phyloP scores from a whole-genome alignment of 1,140 invertebrate species.

The Heliconius melpomene region DNA sequence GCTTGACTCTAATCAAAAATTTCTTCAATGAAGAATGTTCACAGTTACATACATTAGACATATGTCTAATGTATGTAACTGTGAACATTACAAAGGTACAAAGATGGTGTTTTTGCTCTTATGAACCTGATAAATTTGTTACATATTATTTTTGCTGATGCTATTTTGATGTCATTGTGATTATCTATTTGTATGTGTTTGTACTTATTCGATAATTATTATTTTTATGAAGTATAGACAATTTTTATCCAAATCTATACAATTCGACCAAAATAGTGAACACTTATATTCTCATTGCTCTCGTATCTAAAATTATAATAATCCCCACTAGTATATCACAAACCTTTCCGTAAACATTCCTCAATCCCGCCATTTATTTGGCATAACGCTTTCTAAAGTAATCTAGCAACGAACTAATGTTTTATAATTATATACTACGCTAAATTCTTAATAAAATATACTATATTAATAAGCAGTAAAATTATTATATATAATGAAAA shows the following conservation, averaged over 20 bases:
- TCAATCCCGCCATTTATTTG: conserved; percentile 12
- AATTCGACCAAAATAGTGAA: neutral
- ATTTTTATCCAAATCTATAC: neutral
- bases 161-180: too few relatives aligned
- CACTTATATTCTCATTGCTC: neutral
- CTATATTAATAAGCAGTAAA: neutral
- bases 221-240: neutral
- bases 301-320: neutral
- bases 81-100: too few relatives aligned
- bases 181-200: too few relatives aligned
- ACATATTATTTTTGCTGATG: too few relatives aligned
- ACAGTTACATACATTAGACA: too few relatives aligned
- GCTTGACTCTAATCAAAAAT: too few relatives aligned
- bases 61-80: too few relatives aligned
- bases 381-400: conserved; percentile 8
- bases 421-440: neutral
- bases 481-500: neutral
- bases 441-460: neutral
- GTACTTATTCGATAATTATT: neutral
- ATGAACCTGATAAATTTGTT: too few relatives aligned
- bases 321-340: conserved; percentile 2
- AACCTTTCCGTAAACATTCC: neutral
- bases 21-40: too few relatives aligned
- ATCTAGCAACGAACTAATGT: conserved; percentile 2
- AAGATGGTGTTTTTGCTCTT: too few relatives aligned